These are phyloP conservation scores for Eustalomyia histrio DNA, from an alignment of 2,888 invertebrate species.

Conservation along the genomic window DNA sequence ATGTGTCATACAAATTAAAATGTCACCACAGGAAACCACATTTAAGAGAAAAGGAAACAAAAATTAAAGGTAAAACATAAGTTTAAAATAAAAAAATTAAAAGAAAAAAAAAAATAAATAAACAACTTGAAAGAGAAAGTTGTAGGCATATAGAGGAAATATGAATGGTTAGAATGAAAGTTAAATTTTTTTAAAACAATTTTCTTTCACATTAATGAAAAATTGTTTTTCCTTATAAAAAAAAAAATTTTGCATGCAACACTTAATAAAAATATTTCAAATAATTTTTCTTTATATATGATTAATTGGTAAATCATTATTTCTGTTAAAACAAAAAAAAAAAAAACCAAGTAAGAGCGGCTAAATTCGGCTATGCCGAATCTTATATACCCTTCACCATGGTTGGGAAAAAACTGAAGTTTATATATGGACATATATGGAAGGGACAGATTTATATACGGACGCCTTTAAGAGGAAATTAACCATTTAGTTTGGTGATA, in stretches of 20 bases:
- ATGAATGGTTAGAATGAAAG: constrained; percentile 62
- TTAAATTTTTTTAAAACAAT: constrained; percentile 32
- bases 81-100: neutral
- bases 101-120: too few species aligned
- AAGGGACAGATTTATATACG: too few species aligned
- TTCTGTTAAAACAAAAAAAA: neutral
- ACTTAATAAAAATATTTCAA: neutral
- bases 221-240: constrained; percentile 19
- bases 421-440: too few species aligned
- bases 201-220: neutral
- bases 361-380: too few species aligned
- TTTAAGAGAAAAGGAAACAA: constrained; percentile 28
- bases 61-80: constrained; percentile 6
- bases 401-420: too few species aligned
- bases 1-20: constrained; percentile 41
- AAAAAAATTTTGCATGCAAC: constrained; percentile 21
- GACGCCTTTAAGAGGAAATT: too few species aligned
- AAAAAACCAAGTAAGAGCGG: too few species aligned
- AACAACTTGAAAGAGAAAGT: constrained; percentile 54
- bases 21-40: constrained; percentile 55
- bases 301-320: neutral
- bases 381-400: too few species aligned
- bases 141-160: neutral
- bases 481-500: too few species aligned
- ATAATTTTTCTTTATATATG: neutral